These are phyloP conservation scores for Sus scrofa DNA, from an alignment of 2,113 vertebrate genomes.

Conservation along the genomic window T2T-Sscrofa CM000820.6:77727001-77727500, in stretches of 20 bases:
- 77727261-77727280: rapidly evolving
- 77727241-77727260: not conserved
- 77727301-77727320: not conserved
- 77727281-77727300: not conserved
- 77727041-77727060: not conserved
- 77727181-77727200: not conserved
- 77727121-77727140: not conserved
- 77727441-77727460: not conserved
- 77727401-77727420: not conserved
- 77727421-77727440: not conserved
- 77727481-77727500: not conserved
- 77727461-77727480: not conserved
- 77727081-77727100: not conserved
- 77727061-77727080: not conserved
- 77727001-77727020: not conserved
- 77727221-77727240: not conserved
- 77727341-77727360: not conserved
- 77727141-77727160: not conserved
- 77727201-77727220: not conserved
- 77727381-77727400: not conserved
- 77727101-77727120: not conserved
- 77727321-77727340: not conserved
- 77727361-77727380: slow-evolving; percentile 19
- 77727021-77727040: not conserved
- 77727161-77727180: not conserved